These are phyloP conservation scores for Daptonema setosum DNA, from an alignment of 2,888 invertebrate genomes.

Conservation along the genomic window DNA sequence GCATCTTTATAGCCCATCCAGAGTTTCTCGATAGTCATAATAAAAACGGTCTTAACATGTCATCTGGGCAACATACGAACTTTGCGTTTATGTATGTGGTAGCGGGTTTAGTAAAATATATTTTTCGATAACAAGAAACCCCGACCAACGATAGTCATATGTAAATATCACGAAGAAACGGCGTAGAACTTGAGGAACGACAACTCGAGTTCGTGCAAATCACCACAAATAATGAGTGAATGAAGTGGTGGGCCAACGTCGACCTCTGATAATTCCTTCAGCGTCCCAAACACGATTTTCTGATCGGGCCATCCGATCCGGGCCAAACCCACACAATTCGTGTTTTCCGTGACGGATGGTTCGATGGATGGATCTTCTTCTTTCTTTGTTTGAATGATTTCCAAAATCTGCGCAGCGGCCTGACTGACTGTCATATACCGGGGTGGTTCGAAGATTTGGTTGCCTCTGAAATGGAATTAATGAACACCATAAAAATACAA, in stretches of 20 bases:
- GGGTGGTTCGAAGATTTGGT: slow-evolving; percentile 72
- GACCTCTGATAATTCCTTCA: slow-evolving; percentile 50
- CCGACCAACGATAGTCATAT: no score
- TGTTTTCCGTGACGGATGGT: slow-evolving; percentile 31
- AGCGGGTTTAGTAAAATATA: no score
- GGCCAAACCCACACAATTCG: slow-evolving; percentile 61
- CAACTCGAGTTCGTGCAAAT: slow-evolving; percentile 65
- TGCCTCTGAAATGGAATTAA: slow-evolving; percentile 37
- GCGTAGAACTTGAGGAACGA: neutral
- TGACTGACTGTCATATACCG: slow-evolving; percentile 72
- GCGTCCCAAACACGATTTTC: slow-evolving; percentile 48
- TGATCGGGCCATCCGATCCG: slow-evolving; percentile 65
- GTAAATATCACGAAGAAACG: no score
- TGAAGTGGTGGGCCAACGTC: slow-evolving; percentile 71
- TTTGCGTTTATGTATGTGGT: no score
- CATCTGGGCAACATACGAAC: no score
- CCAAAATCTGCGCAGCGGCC: slow-evolving; percentile 60
- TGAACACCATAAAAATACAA: no score
- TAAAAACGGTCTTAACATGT: no score
- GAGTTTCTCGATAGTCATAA: no score
- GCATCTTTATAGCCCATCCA: no score
- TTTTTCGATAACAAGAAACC: no score
- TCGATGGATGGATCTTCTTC: neutral
- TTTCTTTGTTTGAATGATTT: slow-evolving; percentile 40
- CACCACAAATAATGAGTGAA: slow-evolving; percentile 60